Conservation (phyloP, 2,797 vertebrate genomes). For the Myioborus miniatus region DNA sequence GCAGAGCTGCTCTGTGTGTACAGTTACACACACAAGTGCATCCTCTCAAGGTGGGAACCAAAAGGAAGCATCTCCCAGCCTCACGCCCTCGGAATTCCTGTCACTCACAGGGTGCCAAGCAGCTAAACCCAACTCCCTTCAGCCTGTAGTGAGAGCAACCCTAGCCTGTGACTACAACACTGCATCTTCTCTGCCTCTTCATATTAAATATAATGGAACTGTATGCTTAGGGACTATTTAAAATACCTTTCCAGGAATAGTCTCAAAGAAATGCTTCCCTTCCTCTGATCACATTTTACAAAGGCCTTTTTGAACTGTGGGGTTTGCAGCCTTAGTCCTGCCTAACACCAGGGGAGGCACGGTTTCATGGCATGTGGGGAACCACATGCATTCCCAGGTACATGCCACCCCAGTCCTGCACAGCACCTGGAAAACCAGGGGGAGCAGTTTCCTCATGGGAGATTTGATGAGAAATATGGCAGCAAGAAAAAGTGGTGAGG, state of each 20-base stretch:
- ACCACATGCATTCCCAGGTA: accelerated
- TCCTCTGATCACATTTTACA: not conserved
- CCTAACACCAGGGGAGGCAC: not conserved
- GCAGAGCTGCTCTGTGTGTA: not conserved
- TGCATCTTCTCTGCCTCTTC: not conserved
- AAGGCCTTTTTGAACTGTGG: not conserved
- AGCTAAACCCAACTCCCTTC: not conserved
- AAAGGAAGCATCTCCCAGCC: not conserved
- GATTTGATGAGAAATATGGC: not conserved
- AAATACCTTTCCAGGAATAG: not conserved
- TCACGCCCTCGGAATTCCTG: not conserved
- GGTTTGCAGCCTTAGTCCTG: not conserved
- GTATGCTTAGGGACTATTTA: not conserved
- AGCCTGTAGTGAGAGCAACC: not conserved
- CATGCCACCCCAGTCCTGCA: not conserved
- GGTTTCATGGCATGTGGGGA: accelerated
- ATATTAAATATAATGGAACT: not conserved
- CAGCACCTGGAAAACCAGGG: not conserved
- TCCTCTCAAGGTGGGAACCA: not conserved
- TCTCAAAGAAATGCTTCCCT: not conserved
- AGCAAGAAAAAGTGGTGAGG: not conserved
- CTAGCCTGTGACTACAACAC: not conserved
- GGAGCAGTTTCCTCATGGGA: not conserved
- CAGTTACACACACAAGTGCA: not conserved
- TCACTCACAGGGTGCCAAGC: not conserved